Conservation (phyloP, 1,140 invertebrate genomes). For the Apis florea region DNA sequence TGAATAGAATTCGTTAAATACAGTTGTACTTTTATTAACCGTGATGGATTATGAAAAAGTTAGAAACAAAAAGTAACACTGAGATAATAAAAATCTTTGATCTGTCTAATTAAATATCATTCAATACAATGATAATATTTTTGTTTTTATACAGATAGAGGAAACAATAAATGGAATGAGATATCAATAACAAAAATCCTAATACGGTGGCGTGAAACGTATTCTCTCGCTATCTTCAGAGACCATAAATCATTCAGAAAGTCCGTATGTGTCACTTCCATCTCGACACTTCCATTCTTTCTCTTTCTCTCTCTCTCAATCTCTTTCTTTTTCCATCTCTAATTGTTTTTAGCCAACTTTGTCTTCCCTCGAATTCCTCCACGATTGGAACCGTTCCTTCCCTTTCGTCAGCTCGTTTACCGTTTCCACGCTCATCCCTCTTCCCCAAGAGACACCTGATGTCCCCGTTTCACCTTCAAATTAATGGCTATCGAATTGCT, state of each 20-base stretch:
- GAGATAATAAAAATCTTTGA: too few relatives aligned
- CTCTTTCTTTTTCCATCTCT: not conserved
- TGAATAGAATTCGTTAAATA: too few relatives aligned
- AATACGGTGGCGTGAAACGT: not conserved
- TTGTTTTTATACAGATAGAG: too few relatives aligned
- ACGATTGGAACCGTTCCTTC: too few relatives aligned
- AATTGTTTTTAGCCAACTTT: slow-evolving; percentile 15
- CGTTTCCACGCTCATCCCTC: not conserved
- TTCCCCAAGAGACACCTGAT: not conserved
- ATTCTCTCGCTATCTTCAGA: not conserved
- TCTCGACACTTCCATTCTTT: not conserved
- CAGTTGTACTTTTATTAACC: too few relatives aligned
- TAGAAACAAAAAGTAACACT: too few relatives aligned
- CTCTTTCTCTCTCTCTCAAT: not conserved
- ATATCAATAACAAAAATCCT: not conserved
- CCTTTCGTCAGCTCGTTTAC: not conserved
- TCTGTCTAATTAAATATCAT: too few relatives aligned
- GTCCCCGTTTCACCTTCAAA: not conserved
- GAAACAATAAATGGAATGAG: too few relatives aligned
- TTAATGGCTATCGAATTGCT: slow-evolving; percentile 2
- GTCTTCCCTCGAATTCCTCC: not conserved
- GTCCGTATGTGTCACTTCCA: not conserved
- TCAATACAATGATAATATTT: too few relatives aligned
- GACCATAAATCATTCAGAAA: not conserved
- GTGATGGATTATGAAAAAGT: too few relatives aligned